Conservation (phyloP, 30 jellyfish, hydroid and myxozoan genomes). For the Morbakka virulenta region DNA sequence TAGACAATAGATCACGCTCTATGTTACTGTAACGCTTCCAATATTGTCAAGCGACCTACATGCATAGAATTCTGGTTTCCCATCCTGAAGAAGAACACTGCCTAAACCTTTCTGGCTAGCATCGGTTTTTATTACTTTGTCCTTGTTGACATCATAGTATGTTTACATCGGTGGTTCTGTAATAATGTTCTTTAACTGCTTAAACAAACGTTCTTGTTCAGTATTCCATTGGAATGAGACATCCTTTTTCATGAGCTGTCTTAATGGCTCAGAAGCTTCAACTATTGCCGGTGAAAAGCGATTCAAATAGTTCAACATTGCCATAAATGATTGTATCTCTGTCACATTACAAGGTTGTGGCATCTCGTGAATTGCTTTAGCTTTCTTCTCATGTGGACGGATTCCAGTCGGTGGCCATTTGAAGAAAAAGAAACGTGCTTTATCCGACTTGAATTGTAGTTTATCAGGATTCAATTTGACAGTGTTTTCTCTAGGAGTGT, state of each 20-base stretch:
- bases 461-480: conserved; percentile 1
- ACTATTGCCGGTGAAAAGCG: conserved; percentile 1
- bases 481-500: not conserved
- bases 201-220: conserved; percentile 24
- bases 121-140: conserved; percentile 23
- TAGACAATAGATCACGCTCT: conserved; percentile 18
- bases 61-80: conserved; percentile 47
- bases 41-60: conserved; percentile 15
- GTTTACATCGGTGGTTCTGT: conserved; percentile 11
- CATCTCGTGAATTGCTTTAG: conserved; percentile 1
- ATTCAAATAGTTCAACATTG: conserved; percentile 11
- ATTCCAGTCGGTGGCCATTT: not conserved
- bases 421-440: not conserved
- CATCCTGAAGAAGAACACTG: conserved; percentile 30
- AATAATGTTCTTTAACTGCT: not conserved
- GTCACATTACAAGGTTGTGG: not conserved
- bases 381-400: not conserved
- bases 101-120: conserved; percentile 47
- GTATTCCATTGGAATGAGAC: conserved; percentile 7
- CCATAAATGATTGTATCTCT: not conserved
- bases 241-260: not conserved
- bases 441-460: not conserved
- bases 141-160: conserved; percentile 18
- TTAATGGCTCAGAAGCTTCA: not conserved
- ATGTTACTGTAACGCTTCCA: conserved; percentile 2